These are phyloP conservation scores for Notechis scutatus DNA, from an alignment of 2,113 vertebrate genomes.

Conservation along the genomic window DNA sequence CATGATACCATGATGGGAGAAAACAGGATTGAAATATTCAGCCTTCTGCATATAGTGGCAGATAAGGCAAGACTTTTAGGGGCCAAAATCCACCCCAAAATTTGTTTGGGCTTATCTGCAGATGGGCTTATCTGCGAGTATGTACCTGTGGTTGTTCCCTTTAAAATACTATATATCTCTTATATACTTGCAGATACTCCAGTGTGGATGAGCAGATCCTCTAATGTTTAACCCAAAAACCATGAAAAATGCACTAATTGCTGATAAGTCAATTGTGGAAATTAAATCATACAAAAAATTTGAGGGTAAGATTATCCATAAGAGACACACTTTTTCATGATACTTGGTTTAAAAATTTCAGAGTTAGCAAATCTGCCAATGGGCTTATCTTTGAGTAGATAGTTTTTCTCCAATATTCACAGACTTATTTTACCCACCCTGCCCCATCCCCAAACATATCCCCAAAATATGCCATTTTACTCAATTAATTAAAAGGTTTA, in stretches of 20 bases:
- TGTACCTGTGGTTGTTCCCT: not conserved
- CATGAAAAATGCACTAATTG: not conserved
- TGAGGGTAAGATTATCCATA: not conserved
- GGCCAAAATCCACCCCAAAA: not conserved
- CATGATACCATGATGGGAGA: not conserved
- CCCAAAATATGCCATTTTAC: not conserved
- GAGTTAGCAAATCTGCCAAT: not conserved
- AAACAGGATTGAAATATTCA: not conserved
- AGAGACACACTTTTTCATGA: not conserved
- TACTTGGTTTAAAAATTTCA: not conserved
- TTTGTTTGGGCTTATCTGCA: not conserved
- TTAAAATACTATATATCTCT: not conserved
- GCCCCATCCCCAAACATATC: not conserved
- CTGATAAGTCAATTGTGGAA: not conserved
- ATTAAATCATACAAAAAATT: not conserved
- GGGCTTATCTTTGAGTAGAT: not conserved
- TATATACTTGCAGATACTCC: not conserved
- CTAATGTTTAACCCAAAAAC: not conserved
- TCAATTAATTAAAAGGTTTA: not conserved
- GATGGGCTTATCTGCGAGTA: not conserved
- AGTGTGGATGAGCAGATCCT: not conserved
- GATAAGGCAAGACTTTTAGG: not conserved
- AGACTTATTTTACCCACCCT: not conserved
- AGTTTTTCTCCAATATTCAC: not conserved
- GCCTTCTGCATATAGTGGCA: not conserved